Percentiles rank a stretch among this genome's conserved stretches.
phyloP scores from a whole-genome alignment of 2,797 vertebrate genomes.

The Eidolon dupreanum region DNA sequence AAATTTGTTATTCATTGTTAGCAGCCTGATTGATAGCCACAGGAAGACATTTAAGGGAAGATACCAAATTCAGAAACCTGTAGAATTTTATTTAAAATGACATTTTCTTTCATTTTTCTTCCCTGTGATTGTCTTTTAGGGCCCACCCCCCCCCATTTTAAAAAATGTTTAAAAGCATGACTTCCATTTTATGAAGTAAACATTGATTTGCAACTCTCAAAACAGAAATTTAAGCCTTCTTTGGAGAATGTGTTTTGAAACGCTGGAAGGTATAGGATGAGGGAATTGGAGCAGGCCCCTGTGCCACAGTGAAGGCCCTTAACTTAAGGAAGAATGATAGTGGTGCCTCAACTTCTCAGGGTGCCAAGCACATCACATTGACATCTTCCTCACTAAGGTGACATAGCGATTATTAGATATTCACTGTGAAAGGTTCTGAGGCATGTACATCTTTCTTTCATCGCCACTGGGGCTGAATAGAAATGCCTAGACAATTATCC shows the following conservation, averaged over 20 bases:
- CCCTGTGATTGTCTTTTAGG: neutral
- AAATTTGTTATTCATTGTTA: slow-evolving; percentile 67
- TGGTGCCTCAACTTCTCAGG: slow-evolving; percentile 44
- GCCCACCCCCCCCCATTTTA: slow-evolving; percentile 34
- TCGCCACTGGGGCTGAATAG: slow-evolving; percentile 67
- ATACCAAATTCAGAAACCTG: neutral
- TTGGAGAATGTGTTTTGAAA: slow-evolving; percentile 26
- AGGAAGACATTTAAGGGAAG: slow-evolving; percentile 36
- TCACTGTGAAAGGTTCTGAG: slow-evolving; percentile 67
- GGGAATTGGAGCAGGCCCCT: slow-evolving; percentile 9
- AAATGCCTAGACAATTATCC: slow-evolving; percentile 72
- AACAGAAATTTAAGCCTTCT: slow-evolving; percentile 51
- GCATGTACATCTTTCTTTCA: slow-evolving; percentile 62
- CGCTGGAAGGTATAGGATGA: neutral
- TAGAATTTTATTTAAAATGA: slow-evolving; percentile 41
- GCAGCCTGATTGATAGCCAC: slow-evolving; percentile 50
- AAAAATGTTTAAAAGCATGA: slow-evolving; percentile 2
- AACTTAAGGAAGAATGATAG: slow-evolving; percentile 50
- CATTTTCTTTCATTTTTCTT: slow-evolving; percentile 24
- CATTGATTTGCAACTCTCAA: slow-evolving; percentile 62
- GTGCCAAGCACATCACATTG: slow-evolving; percentile 63
- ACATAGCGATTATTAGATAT: slow-evolving; percentile 63
- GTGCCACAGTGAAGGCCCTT: neutral
- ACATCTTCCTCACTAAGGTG: slow-evolving; percentile 74
- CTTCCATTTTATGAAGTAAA: slow-evolving; percentile 67